These are phyloP conservation scores for Ligdia adustata DNA, from an alignment of 2,888 invertebrate genomes.

Conservation along the genomic window DNA sequence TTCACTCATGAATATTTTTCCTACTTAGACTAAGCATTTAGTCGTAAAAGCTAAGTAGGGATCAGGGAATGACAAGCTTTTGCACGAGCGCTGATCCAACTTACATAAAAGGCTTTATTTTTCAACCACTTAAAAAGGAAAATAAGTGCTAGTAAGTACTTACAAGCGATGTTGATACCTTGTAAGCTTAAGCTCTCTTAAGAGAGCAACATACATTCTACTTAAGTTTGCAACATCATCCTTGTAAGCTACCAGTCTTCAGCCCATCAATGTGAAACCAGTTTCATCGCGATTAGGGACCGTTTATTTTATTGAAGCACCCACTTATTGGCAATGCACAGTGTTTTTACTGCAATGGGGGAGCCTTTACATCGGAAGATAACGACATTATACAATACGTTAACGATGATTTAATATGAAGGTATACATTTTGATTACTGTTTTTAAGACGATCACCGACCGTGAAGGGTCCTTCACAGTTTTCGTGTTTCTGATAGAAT, in stretches of 20 bases:
- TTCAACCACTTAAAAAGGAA: conserved; percentile 9
- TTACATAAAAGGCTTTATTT: conserved; percentile 14
- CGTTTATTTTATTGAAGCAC: conserved; percentile 72
- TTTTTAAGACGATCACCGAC: no score
- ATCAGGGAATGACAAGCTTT: background rate
- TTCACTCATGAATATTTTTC: no score
- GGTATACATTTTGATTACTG: no score
- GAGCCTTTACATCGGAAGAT: background rate
- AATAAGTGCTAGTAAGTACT: background rate
- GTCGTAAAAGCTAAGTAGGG: background rate
- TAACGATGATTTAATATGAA: no score
- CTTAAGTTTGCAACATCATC: conserved; percentile 34
- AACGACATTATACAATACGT: no score
- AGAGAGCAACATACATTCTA: conserved; percentile 24
- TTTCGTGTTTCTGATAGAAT: no score
- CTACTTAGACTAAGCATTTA: no score
- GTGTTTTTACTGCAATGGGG: conserved; percentile 53
- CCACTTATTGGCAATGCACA: conserved; percentile 57
- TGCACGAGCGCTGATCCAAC: background rate
- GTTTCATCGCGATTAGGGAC: conserved; percentile 52
- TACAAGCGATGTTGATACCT: conserved; percentile 4
- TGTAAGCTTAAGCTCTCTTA: conserved; percentile 1
- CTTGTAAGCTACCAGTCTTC: conserved; percentile 12
- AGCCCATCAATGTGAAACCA: conserved; percentile 9
- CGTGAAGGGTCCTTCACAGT: no score